Evolutionary conservation across 2,888 invertebrate species (phyloP), one percentile per base, ranked within the genome.

Genomic region (Drosophila histrio): DNA sequence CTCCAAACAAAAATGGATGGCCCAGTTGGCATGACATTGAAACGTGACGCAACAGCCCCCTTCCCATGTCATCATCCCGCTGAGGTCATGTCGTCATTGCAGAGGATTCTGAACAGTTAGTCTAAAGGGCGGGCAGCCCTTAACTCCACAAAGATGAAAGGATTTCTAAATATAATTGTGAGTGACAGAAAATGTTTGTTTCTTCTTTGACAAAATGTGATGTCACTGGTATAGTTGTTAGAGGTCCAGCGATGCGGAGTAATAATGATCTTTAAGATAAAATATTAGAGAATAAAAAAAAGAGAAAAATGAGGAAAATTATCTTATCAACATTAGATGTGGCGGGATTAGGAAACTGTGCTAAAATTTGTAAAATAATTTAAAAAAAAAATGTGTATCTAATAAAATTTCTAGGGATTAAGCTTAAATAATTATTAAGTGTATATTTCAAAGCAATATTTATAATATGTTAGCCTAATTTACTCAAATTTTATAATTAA

Each of bases 11-110:
- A 9, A 11, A 13, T 28, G 30, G 53, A 34, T 47, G 32, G 19
- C 52, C 52, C 58, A 65, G 30, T 71, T 65, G 69, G 61, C 62
- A 71, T 79, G 81, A 72, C 81, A 82, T 79, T 79, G 78, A 78
- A 76, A 78, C 69, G 59, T 81, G 80, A 81, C 86, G 86, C 79
- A 72, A 79, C 72, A 46, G 30, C 65, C 69, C 67, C 22, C 54
- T 22, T 15, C 41, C 11, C 47, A 46, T 36, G 19, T 49, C 59
- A 47, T 41, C 67, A 54, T 39, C 24, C 24, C 30, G 39, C 56
- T 85, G 67, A 82, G 77, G 67, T 76, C 79, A 79, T 75, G 76
- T 36, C 50, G 76, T 61, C 72, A 68, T 38, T 26, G 21, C 19
- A 9, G 22, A 19, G 46, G 41, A 53, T 61, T 59, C 26, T 36